These are phyloP conservation scores for Chinchilla lanigera DNA, from an alignment of 2,113 vertebrate species.

Conservation along the genomic window DNA sequence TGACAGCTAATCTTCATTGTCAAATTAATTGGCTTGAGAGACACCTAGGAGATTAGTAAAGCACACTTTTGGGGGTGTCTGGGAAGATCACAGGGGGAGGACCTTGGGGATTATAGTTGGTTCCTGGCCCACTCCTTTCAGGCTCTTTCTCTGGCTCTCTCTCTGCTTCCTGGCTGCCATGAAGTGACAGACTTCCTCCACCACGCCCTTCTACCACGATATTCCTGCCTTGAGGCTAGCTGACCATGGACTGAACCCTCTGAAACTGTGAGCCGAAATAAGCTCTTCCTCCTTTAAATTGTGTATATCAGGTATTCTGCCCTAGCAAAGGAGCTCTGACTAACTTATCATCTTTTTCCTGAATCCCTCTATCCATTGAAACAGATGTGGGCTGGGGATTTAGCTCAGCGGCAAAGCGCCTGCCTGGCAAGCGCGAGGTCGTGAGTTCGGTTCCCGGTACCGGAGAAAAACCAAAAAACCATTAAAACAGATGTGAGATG, in stretches of 20 bases:
- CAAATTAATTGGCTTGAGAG: not conserved
- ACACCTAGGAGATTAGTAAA: not conserved
- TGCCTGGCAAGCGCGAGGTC: no score
- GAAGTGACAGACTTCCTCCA: not conserved
- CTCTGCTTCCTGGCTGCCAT: not conserved
- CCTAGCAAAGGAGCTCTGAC: not conserved
- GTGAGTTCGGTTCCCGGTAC: no score
- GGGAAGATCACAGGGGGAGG: not conserved
- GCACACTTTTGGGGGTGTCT: not conserved
- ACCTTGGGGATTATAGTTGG: not conserved
- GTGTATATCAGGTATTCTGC: not conserved
- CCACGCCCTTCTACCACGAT: not conserved
- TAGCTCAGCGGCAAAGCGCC: no score
- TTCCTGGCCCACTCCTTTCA: not conserved
- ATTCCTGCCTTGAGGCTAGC: not conserved
- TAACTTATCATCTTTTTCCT: not conserved
- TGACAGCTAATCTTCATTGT: not conserved
- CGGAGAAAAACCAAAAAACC: no score
- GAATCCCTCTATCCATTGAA: not conserved
- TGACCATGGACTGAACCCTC: not conserved
- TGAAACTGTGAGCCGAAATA: not conserved
- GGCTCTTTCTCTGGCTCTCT: not conserved
- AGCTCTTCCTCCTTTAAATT: not conserved
- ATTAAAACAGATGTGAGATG: not conserved
- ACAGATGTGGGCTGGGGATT: no score